Percentiles rank a stretch among this genome's conserved stretches.
Conservation (phyloP, 2,888 invertebrate genomes). For the Dilophus febrilis region DNA sequence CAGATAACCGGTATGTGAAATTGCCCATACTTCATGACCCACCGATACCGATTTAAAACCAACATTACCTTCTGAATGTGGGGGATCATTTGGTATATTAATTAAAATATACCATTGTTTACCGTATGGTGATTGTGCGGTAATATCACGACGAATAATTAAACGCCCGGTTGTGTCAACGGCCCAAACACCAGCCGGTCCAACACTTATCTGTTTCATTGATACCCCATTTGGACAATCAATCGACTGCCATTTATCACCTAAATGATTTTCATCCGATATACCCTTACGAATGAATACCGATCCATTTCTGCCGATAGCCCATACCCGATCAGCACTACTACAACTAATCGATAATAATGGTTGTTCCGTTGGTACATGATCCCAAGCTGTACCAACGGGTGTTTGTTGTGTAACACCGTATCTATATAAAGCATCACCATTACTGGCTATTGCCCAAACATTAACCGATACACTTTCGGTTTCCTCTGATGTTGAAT, state of each 20-base stretch:
- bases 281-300: conserved; percentile 67
- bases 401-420: conserved; percentile 60
- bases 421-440: conserved; percentile 67
- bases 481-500: conserved; percentile 35
- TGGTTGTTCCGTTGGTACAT: conserved; percentile 53
- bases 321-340: conserved; percentile 58
- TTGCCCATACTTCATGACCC: conserved; percentile 59
- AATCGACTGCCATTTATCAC: conserved; percentile 61
- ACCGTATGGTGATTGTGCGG: conserved; percentile 59
- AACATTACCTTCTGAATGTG: conserved; percentile 32
- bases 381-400: conserved; percentile 39
- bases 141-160: conserved; percentile 62
- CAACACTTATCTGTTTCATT: conserved; percentile 59
- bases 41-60: conserved; percentile 58
- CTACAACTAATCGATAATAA: conserved; percentile 54
- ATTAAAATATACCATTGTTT: conserved; percentile 63
- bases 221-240: conserved; percentile 50
- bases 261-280: conserved; percentile 44
- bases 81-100: conserved; percentile 39
- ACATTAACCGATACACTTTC: conserved; percentile 36
- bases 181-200: conserved; percentile 60
- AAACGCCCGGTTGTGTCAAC: conserved; percentile 54
- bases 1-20: conserved; percentile 49
- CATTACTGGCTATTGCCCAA: conserved; percentile 75
- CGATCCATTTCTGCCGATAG: conserved; percentile 55